Conservation (phyloP, 2,113 vertebrate genomes). For the Clarias macrocephalus region DNA sequence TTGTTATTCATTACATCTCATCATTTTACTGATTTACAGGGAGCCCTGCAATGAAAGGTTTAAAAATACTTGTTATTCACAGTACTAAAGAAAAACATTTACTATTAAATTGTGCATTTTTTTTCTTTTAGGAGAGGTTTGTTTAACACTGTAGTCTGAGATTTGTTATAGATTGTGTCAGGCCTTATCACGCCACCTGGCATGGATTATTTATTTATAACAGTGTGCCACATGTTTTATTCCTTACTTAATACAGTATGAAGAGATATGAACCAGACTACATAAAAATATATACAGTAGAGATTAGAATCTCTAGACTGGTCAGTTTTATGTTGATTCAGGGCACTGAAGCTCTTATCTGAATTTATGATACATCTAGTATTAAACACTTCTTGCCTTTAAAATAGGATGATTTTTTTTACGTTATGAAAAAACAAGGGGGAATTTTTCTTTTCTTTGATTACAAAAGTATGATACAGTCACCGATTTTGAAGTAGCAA, state of each 20-base stretch:
- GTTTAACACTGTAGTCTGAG: neutral
- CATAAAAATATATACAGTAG: neutral
- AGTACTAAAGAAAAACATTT: neutral
- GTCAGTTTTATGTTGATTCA: neutral
- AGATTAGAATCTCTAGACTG: neutral
- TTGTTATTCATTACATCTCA: neutral
- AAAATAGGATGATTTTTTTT: neutral
- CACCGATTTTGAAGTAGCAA: neutral
- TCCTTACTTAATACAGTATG: neutral
- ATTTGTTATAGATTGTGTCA: neutral
- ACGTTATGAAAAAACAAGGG: neutral
- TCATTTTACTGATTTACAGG: neutral
- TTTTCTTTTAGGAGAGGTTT: neutral
- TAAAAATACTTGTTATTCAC: neutral
- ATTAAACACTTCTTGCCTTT: neutral
- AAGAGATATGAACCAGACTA: neutral
- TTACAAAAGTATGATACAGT: neutral
- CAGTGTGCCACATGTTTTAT: neutral
- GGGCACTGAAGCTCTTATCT: neutral
- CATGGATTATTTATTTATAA: neutral
- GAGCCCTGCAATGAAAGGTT: neutral
- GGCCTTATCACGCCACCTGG: neutral
- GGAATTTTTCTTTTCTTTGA: neutral
- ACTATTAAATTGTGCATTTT: neutral
- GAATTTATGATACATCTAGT: neutral